phyloP scores from a whole-genome alignment of 1,140 invertebrate species.

The Calephelis nemesis region DNA sequence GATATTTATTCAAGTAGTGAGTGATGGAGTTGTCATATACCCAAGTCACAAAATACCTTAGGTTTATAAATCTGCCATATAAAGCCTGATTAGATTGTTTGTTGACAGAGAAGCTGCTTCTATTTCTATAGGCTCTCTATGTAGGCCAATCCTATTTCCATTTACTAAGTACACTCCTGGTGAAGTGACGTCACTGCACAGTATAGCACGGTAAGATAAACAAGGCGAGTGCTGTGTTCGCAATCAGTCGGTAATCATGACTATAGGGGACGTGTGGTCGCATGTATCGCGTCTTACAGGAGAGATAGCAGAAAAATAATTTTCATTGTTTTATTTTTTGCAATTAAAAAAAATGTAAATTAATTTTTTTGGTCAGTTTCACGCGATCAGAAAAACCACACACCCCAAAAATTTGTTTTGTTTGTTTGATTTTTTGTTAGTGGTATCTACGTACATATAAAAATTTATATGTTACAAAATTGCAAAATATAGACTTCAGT shows the following conservation, averaged over 20 bases:
- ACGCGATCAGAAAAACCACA: too few relatives aligned
- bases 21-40: too few relatives aligned
- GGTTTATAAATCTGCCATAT: neutral
- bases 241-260: conserved; percentile 44
- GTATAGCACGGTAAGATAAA: conserved; percentile 33
- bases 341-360: neutral
- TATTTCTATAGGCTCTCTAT: neutral
- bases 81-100: neutral
- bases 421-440: too few relatives aligned
- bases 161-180: conserved; percentile 23
- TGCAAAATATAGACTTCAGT: neutral
- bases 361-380: too few relatives aligned
- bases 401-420: too few relatives aligned
- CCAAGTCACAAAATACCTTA: too few relatives aligned
- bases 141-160: conserved; percentile 17
- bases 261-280: conserved; percentile 38
- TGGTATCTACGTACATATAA: too few relatives aligned
- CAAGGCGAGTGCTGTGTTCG: conserved; percentile 35
- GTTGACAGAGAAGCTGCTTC: neutral
- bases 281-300: conserved; percentile 29
- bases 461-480: too few relatives aligned
- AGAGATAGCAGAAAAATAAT: conserved; percentile 28
- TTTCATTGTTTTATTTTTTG: neutral
- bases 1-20: too few relatives aligned
- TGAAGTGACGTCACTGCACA: conserved; percentile 9